Base-by-base conservation (phyloP, 2,113 vertebrate genomes). In the Mormoops blainvillei region DNA sequence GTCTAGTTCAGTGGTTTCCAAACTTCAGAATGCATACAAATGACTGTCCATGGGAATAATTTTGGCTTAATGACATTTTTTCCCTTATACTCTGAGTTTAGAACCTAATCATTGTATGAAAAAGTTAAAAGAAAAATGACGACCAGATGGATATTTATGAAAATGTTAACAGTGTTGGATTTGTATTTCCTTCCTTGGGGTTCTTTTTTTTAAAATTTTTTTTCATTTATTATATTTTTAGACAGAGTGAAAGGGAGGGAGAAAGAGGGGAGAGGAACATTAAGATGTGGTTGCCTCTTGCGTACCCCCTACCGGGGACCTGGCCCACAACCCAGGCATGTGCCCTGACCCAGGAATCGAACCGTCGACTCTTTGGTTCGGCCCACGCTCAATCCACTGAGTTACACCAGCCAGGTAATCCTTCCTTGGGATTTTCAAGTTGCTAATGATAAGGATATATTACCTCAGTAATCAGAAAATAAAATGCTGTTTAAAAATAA, bases 401-500 rank as follows among this genome's bases (percentile, higher is more conserved):
- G n/a, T n/a, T n/a, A n/a, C n/a, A n/a, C n/a, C n/a, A n/a, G n/a
- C n/a, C n/a, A n/a, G n/a, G n/a, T n/a, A n/a, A n/a, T n/a, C n/a
- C n/a, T n/a, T n/a, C n/a, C n/a, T n/a, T n/a, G n/a, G n/a, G n/a
- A 91, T 78, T 97, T 85, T 45, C 54, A 90, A 82, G 16, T 90
- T 78, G 58, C 92, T 74, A 31, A 78, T 43, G 87, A 87, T 80
- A 92, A 95, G 71, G n/a, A 95, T 73, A 63, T 48, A 87, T 65
- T 89, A 90, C 7, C 33, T 38, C 71, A 16, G 15, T 88, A 85
- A 91, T 87, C n/a, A 95, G 68, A 95, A 85, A 71, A 83, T 87
- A 95, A 96, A 94, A 89, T 67, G 22, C 18, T 87, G 19, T 50
- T 82, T 92, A 38, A 78, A 94, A 96, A 83, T 68, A 80, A 94